These are phyloP conservation scores for Felis catus DNA, from an alignment of 2,113 vertebrate genomes.

Conservation along the genomic window DNA sequence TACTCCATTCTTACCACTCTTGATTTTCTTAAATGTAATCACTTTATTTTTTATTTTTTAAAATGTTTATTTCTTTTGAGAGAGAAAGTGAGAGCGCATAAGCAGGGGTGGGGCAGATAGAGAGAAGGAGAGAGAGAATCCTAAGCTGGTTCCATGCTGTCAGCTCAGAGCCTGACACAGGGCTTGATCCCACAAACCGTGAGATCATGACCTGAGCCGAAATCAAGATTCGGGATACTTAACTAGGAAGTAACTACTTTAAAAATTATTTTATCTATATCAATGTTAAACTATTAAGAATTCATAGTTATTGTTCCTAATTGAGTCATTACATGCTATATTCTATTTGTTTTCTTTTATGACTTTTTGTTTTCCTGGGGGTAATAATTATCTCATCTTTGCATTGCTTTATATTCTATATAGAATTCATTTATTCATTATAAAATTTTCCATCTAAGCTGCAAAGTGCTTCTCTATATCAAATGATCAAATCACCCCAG, in stretches of 20 bases:
- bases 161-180: too few relatives aligned
- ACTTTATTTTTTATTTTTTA: too few relatives aligned
- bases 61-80: too few relatives aligned
- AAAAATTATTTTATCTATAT: neutral
- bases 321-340: neutral
- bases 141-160: too few relatives aligned
- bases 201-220: too few relatives aligned
- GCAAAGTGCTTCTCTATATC: neutral
- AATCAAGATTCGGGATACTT: too few relatives aligned
- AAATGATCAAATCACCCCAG: neutral
- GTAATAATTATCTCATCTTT: neutral
- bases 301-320: neutral
- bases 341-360: neutral
- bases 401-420: neutral
- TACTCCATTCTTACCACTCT: neutral
- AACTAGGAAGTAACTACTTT: neutral
- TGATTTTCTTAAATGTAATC: neutral
- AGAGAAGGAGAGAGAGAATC: too few relatives aligned
- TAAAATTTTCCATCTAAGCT: neutral
- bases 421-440: neutral
- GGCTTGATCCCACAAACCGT: too few relatives aligned
- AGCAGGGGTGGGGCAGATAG: too few relatives aligned
- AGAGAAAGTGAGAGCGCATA: too few relatives aligned
- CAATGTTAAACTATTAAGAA: neutral
- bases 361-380: constrained; percentile 1